Conservation (phyloP, 2,888 invertebrate genomes). For the Morinoia aosen region DNA sequence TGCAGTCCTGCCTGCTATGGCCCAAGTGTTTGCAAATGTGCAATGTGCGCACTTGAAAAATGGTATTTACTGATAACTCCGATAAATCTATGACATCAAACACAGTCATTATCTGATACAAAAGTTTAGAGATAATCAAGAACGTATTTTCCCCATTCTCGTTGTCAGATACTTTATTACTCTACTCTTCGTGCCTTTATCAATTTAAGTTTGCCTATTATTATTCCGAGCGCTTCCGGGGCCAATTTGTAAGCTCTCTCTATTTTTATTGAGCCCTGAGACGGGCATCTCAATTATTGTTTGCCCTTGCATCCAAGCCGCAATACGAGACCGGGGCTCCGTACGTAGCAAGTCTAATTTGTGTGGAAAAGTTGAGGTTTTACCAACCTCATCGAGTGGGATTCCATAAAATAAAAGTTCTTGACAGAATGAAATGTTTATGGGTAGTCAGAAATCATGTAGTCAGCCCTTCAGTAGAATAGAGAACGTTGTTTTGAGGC, state of each 20-base stretch:
- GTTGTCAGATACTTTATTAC: not conserved
- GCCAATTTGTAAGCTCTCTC: not conserved
- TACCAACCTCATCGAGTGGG: too few relatives aligned
- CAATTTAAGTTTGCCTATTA: not conserved
- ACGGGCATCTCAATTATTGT: not conserved
- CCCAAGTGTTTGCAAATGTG: not conserved
- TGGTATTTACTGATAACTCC: not conserved
- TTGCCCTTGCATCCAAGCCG: too few relatives aligned
- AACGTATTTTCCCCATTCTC: not conserved
- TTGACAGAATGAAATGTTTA: too few relatives aligned
- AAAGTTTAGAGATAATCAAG: not conserved
- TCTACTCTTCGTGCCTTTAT: not conserved
- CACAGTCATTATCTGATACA: not conserved
- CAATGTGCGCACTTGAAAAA: not conserved
- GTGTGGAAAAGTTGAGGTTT: too few relatives aligned
- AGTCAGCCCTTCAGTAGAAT: too few relatives aligned
- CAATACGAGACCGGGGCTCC: too few relatives aligned
- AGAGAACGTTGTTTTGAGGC: too few relatives aligned
- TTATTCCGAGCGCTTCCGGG: not conserved
- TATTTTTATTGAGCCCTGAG: not conserved
- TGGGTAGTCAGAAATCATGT: too few relatives aligned
- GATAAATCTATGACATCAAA: not conserved
- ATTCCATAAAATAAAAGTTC: too few relatives aligned
- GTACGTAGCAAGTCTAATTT: too few relatives aligned
- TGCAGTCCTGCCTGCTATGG: not conserved